Percentiles rank a stretch among this genome's conserved stretches.
phyloP scores from a whole-genome alignment of 2,797 vertebrate genomes.

The Malurus splendens region DNA sequence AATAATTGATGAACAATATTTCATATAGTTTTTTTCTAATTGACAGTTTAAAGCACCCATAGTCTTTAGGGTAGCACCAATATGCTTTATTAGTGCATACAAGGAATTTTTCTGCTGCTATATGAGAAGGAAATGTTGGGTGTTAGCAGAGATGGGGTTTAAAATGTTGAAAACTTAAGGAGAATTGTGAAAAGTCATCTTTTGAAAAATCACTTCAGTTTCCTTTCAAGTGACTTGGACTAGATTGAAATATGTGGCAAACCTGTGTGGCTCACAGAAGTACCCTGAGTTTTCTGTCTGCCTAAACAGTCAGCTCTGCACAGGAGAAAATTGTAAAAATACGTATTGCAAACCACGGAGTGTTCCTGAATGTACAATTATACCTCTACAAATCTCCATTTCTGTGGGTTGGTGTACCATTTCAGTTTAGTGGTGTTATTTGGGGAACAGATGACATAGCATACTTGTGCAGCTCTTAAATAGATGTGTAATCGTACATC shows the following conservation, averaged over 20 bases:
- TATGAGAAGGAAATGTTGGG: not conserved
- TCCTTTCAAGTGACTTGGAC: not conserved
- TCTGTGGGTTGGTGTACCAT: not conserved
- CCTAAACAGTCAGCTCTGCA: not conserved
- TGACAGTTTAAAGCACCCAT: not conserved
- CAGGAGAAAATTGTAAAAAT: not conserved
- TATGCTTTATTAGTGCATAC: not conserved
- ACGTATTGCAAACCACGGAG: not conserved
- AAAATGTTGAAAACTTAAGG: not conserved
- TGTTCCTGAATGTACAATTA: fast-evolving
- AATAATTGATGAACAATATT: not conserved
- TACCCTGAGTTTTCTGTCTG: not conserved
- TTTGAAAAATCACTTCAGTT: not conserved
- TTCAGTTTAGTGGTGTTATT: not conserved
- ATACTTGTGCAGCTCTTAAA: not conserved
- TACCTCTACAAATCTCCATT: not conserved
- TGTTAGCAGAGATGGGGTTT: not conserved
- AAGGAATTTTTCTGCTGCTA: not conserved
- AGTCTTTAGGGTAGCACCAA: not conserved
- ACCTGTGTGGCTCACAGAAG: not conserved
- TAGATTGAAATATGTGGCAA: not conserved
- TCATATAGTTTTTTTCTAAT: not conserved
- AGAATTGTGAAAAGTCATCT: not conserved
- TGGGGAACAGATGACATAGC: not conserved
- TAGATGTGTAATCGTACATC: not conserved